Evolutionary conservation across 2,888 invertebrate genomes (phyloP).

Genomic region (Heliconius aoede): DNA sequence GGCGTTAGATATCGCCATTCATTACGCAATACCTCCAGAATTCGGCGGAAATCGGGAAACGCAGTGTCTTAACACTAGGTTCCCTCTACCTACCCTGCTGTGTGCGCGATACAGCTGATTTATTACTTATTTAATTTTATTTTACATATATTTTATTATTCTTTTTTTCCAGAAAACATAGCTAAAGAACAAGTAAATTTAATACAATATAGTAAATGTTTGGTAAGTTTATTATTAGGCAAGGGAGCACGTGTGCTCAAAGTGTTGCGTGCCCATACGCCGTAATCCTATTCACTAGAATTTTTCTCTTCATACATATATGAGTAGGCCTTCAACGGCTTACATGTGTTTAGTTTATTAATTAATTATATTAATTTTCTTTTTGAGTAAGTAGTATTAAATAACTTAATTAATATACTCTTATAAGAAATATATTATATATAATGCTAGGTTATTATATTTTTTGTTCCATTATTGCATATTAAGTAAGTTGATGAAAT

Average conservation of each 20-base stretch:
- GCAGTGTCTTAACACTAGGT: too few relatives aligned
- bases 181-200: background rate
- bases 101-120: too few relatives aligned
- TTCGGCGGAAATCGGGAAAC: too few relatives aligned
- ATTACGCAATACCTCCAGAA: too few relatives aligned
- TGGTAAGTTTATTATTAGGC: conserved; percentile 10
- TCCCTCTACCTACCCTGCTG: too few relatives aligned
- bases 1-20: too few relatives aligned
- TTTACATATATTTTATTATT: background rate
- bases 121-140: too few relatives aligned
- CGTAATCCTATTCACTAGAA: conserved; percentile 24
- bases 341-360: background rate
- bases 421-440: background rate
- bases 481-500: too few relatives aligned
- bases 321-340: conserved; percentile 17
- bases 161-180: background rate
- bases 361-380: conserved; percentile 15
- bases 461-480: too few relatives aligned
- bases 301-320: background rate
- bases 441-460: background rate
- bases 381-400: background rate
- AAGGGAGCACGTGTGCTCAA: conserved; percentile 13
- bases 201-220: background rate
- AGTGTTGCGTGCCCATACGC: conserved; percentile 20
- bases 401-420: background rate